phyloP scores from a whole-genome alignment of 2,888 invertebrate genomes.

The Fabriciana adippe region DNA sequence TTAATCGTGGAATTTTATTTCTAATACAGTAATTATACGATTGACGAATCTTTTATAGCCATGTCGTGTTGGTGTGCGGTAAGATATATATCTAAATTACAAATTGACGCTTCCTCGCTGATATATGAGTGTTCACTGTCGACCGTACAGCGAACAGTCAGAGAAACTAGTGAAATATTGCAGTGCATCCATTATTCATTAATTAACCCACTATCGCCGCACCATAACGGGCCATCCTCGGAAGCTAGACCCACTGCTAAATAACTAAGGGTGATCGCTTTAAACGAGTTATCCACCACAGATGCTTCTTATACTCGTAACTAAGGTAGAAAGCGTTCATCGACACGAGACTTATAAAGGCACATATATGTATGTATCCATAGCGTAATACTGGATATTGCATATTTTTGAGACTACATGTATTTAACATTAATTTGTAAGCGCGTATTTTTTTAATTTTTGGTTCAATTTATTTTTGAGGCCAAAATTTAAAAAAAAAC shows the following conservation, averaged over 20 bases:
- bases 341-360: slow-evolving; percentile 22
- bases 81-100: slow-evolving; percentile 41
- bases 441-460: too few relatives aligned
- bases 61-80: background rate
- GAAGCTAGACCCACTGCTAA: slow-evolving; percentile 44
- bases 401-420: background rate
- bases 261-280: slow-evolving; percentile 40
- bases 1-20: slow-evolving; percentile 40
- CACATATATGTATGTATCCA: background rate
- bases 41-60: slow-evolving; percentile 26
- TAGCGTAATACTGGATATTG: background rate
- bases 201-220: slow-evolving; percentile 66
- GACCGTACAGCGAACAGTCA: slow-evolving; percentile 41
- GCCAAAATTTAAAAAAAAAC: too few relatives aligned
- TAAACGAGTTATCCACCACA: slow-evolving; percentile 34
- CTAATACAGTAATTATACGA: slow-evolving; percentile 41
- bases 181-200: slow-evolving; percentile 72
- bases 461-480: too few relatives aligned
- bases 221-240: slow-evolving; percentile 58
- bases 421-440: too few relatives aligned
- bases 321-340: slow-evolving; percentile 24
- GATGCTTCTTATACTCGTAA: slow-evolving; percentile 22
- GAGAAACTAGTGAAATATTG: slow-evolving; percentile 69
- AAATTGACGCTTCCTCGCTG: slow-evolving; percentile 49
- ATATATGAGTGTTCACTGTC: slow-evolving; percentile 42